These are phyloP conservation scores for Pagetopsis macropterus DNA, from an alignment of 2,797 vertebrate species.

Conservation along the genomic window DNA sequence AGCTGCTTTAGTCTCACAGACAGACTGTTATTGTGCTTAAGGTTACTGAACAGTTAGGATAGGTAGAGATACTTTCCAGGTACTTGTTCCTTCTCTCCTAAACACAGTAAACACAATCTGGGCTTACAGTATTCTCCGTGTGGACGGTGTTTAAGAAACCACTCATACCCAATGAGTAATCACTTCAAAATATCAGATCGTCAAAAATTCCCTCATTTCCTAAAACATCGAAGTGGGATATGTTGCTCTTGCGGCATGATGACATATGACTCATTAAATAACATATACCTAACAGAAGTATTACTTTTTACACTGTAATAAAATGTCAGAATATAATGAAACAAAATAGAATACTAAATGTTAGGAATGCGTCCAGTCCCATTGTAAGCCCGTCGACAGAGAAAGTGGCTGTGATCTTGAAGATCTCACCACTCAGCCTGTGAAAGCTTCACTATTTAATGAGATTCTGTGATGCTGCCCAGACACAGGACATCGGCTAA, in stretches of 20 bases:
- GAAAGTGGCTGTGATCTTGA: conserved; percentile 74
- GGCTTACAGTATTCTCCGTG: neutral
- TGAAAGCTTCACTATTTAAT: conserved; percentile 81
- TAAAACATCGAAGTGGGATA: neutral
- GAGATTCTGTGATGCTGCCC: conserved; percentile 77
- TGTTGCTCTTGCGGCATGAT: neutral
- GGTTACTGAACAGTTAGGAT: conserved; percentile 6
- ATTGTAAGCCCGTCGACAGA: conserved; percentile 47
- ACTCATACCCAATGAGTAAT: neutral
- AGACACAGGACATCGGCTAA: conserved; percentile 73
- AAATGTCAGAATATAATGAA: conserved; percentile 20
- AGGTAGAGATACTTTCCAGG: conserved; percentile 23
- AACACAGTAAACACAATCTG: conserved; percentile 15
- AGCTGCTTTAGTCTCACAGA: conserved; percentile 41
- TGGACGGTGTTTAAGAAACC: conserved; percentile 12
- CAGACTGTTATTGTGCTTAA: conserved; percentile 34
- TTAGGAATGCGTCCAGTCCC: conserved; percentile 33
- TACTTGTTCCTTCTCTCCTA: conserved; percentile 15
- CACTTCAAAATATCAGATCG: conserved; percentile 3
- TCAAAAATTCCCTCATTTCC: conserved; percentile 1
- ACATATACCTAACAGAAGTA: conserved; percentile 7
- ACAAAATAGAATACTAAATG: conserved; percentile 28
- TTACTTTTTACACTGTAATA: conserved; percentile 1
- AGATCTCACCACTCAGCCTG: conserved; percentile 77
- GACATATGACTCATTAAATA: neutral